Percentiles rank a stretch among this genome's conserved stretches.
phyloP scores from a whole-genome alignment of 2,113 vertebrate species.

The Brachyhypopomus gauderio region DNA sequence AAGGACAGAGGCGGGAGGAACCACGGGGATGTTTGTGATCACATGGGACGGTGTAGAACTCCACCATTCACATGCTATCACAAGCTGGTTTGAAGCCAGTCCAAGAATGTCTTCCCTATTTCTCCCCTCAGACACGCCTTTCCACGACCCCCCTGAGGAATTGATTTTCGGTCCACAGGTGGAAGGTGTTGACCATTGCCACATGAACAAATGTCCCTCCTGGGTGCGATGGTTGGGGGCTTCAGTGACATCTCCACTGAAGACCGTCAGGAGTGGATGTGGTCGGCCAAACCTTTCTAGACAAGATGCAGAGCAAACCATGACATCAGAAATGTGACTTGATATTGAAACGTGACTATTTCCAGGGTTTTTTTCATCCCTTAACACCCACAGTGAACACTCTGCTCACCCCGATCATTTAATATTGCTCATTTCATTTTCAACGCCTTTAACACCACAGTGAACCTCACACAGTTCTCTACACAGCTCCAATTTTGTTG shows the following conservation, averaged over 20 bases:
- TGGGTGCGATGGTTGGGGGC: not conserved
- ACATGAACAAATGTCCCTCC: not conserved
- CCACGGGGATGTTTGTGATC: not conserved
- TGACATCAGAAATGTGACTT: too few relatives aligned
- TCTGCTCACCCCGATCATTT: too few relatives aligned
- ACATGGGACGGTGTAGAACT: not conserved
- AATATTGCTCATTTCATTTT: too few relatives aligned
- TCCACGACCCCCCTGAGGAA: conserved; percentile 4
- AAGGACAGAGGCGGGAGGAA: not conserved
- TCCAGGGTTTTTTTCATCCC: too few relatives aligned
- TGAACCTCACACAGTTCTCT: too few relatives aligned
- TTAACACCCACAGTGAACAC: too few relatives aligned
- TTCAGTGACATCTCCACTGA: not conserved
- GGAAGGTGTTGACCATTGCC: not conserved
- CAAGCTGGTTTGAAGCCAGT: not conserved
- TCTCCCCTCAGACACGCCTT: not conserved
- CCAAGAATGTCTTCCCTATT: not conserved
- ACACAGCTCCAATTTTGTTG: too few relatives aligned
- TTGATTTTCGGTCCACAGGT: conserved; percentile 16
- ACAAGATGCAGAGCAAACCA: not conserved
- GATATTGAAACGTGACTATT: too few relatives aligned
- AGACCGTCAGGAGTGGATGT: not conserved
- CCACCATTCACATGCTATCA: conserved; percentile 2
- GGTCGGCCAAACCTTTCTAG: not conserved
- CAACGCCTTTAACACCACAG: too few relatives aligned